These are phyloP conservation scores for Pangasius djambal DNA, from an alignment of 2,797 vertebrate species.

Conservation along the genomic window DNA sequence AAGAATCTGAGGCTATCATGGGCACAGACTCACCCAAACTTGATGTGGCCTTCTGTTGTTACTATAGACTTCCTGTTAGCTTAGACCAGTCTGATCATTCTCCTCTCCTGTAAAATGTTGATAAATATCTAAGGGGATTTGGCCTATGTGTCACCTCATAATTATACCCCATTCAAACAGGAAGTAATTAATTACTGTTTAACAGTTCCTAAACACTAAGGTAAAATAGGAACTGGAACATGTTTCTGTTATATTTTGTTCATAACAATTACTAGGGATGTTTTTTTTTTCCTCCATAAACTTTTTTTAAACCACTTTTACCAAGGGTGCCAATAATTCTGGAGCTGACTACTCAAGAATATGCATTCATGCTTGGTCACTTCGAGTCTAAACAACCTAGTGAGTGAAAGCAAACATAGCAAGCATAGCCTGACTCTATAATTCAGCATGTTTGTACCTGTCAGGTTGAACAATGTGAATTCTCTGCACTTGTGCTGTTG, in stretches of 20 bases:
- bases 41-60: too few species aligned
- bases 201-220: not conserved
- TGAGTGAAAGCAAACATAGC: conserved; percentile 1
- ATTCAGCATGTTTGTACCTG: not conserved
- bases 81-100: too few species aligned
- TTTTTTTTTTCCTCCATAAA: not conserved
- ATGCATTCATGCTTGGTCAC: not conserved
- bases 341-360: not conserved
- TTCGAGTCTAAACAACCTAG: not conserved
- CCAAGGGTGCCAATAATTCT: not conserved
- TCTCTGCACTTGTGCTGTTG: not conserved
- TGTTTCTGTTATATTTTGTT: not conserved
- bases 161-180: not conserved
- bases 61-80: too few species aligned
- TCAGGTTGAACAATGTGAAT: not conserved
- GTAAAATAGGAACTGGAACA: not conserved
- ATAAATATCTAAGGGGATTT: not conserved
- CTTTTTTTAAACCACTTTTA: not conserved
- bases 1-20: too few species aligned
- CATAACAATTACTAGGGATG: not conserved
- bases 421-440: not conserved
- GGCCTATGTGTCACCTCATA: not conserved
- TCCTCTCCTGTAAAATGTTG: not conserved
- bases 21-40: too few species aligned
- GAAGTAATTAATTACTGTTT: not conserved